Evolutionary conservation across 1,140 invertebrate genomes (phyloP), one percentile per base, ranked within the genome.

Genomic region (Armadillidium nasatum): DNA sequence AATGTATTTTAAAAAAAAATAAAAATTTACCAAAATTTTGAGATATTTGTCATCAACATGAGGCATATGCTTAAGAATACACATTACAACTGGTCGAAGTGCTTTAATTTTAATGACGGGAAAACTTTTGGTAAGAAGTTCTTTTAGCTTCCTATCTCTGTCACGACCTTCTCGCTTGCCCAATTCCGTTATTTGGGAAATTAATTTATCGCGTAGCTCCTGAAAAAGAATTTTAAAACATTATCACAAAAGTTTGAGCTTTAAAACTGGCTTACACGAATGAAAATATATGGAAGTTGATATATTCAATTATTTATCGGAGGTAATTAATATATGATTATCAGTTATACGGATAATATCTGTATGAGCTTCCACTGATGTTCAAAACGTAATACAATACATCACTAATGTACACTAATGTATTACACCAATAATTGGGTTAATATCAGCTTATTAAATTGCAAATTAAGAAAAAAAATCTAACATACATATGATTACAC

Each of bases 21-120:
- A 33, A 33, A 33, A 11, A 82, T 83, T 83, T 79, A 86, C 93
- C 75, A 97, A 86, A 44, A 95, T 90, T 83, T 91, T 89, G 22
- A 98, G 86, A 85, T 94, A 94, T 83, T 95, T 94, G 79, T 97
- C 94, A 83, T 98, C 94, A 79, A 99, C 96, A 79, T 94, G 90
- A 15, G 94, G 90, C 11, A 95, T 94, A 84, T 98, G 96, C 83
- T 95, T 92, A 67, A 99, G 86, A 78, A 98, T 94, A 77, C 91
- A 89, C 93, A 99, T 95, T 0, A 98, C 94, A 45, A 98, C 93
- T n/a, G 96, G 96, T 73, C 95, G 88, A n/a, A 99, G 85, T 4
- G 92, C 90, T 83, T 94, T 93, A 0, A 97, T 91, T 84, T 93
- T 91, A 0, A 98, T 93, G 0, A 97, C 91, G 15, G 94, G 90